Evolutionary conservation across 2,888 invertebrate species (phyloP), one percentile per base, ranked within the genome.

Genomic region (Druceiella hillmani): DNA sequence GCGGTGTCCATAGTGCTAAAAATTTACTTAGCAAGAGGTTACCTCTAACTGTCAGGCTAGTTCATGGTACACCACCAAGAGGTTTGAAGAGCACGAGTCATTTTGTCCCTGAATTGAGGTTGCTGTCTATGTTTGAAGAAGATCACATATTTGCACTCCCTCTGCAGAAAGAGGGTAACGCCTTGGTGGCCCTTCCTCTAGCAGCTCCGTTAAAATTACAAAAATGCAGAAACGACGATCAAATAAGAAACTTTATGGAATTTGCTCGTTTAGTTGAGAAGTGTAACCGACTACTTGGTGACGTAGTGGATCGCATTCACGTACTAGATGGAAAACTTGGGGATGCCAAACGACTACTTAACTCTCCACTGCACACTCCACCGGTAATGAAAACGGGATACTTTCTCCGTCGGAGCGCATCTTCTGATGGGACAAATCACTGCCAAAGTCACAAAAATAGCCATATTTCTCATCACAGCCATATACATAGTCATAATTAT

Each of bases 1-100:
- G 91, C 57, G 94, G 94, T 13, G 94, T 94, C 11, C 94, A 95
- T 62, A 87, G 88, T 46, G 89, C 92, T 10, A 82, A 85, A 56
- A 92, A 90, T 54, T 72, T 95, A 48, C 67, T 94, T 38, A 82
- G 85, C 48, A 95, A 94, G 64, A 77, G 94, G 48, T 76, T 95
- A 67, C 95, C 95, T 16, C 75, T 95, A 48, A 92, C 92, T 47
- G 93, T 95, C 10, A 78, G 93, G 55, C 74, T 94, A 54, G 92
- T 94, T 3, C 89, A 92, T 56, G 94, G 94, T 17, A 85, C 87
- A 34, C 83, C 87, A 24, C 93, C 93, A 1, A 75, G 87, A 58
- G 87, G 88, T 0, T 64, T 88, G 11, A 89, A 89, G 60, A 85
- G 84, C 54, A 79, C 86, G 26, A 81, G 76, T 53, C 83, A 84